phyloP scores from a whole-genome alignment of 2,888 invertebrate species.

The Ecdyonurus torrentis region DNA sequence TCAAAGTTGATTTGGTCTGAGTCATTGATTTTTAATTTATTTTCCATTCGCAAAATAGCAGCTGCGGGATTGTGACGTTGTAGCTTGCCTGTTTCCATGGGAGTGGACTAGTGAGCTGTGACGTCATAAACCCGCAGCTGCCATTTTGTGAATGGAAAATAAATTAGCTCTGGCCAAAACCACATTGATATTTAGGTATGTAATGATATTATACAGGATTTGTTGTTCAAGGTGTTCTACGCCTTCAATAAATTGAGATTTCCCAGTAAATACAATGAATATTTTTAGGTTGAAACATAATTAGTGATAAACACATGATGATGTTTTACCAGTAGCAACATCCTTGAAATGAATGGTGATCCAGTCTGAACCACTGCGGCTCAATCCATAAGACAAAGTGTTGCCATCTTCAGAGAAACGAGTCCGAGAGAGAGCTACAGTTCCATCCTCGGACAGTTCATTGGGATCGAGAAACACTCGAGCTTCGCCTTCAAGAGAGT shows the following conservation, averaged over 20 bases:
- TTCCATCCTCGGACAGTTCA: constrained; percentile 76
- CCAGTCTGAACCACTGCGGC: constrained; percentile 94
- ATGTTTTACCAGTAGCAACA: constrained; percentile 43
- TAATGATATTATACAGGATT: no score
- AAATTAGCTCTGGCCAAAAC: no score
- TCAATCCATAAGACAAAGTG: constrained; percentile 80
- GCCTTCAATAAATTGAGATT: background rate
- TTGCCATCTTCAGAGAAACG: constrained; percentile 80
- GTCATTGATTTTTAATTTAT: no score
- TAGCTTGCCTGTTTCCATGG: background rate
- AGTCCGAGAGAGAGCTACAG: constrained; percentile 56
- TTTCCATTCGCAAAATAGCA: no score
- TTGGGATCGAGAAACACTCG: constrained; percentile 92
- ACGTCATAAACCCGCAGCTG: no score
- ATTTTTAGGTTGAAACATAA: no score
- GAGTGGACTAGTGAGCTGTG: no score
- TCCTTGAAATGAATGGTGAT: constrained; percentile 70
- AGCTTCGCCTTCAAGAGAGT: constrained; percentile 55
- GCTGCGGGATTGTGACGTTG: background rate
- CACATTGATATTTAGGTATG: no score
- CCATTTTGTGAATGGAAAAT: no score
- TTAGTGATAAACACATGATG: no score
- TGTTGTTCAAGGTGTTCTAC: no score
- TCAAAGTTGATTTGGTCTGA: no score
- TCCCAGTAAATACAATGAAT: constrained; percentile 9